Evolutionary conservation across 2,888 invertebrate genomes (phyloP), one percentile per base, ranked within the genome.

Genomic region (Pollenia labialis): DNA sequence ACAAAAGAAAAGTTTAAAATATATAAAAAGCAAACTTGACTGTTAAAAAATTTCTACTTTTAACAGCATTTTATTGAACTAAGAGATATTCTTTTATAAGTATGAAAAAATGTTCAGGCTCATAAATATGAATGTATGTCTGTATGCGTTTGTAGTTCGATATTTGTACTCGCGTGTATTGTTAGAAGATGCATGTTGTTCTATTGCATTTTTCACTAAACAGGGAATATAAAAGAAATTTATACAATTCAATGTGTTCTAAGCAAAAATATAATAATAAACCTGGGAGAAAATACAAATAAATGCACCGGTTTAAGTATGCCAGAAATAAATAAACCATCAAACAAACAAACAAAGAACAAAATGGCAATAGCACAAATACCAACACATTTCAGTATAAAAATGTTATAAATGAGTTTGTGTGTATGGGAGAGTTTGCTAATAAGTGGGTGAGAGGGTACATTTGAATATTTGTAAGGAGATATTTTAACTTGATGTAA

Each of bases 401-500:
- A 76, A n/a, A 64, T 14, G 62, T 62, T 42, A 16, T 66, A 54
- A 62, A 50, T 66, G 16, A 50, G 23, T 12, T 11, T 12, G 14
- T 18, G 23, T 46, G 4, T 58, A 11, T 66, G 42, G 23, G 54
- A n/a, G 16, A 4, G 9, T 54, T 32, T 48, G 12, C 32, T 32
- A 32, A 32, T 32, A 32, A 32, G 11, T 56, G 23, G 1, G n/a
- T 3, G 7, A 42, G 16, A 72, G 46, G 54, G 16, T 56, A 68
- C 54, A 66, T 74, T 74, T 50, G 40, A 50, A 68, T 58, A 42
- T 74, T 56, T 58, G 14, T 12, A 9, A 44, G 64, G 9, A 66
- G 9, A 18, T 58, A 6, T 81, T 66, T 74, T 23, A 64, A 42
- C 64, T 83, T 64, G 56, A 77, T 72, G 71, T 66, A 77, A 85